Evolutionary conservation across 2,113 vertebrate species (phyloP), one percentile per base, ranked within the genome.

Genomic region (Uropsilus gracilis): DNA sequence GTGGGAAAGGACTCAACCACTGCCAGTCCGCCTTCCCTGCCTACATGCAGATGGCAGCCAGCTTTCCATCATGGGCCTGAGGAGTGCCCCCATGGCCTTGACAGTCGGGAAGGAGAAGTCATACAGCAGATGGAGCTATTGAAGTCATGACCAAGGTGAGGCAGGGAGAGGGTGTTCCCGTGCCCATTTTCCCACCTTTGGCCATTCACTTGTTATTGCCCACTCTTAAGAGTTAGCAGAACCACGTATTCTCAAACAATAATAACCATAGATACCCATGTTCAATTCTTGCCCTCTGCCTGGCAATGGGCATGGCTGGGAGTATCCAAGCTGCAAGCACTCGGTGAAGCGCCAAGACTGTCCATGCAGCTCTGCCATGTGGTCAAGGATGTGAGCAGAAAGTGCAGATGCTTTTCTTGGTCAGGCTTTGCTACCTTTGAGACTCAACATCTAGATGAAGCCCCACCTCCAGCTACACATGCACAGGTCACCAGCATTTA

Each of bases 71-170:
- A 0, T 0, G 30, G n/a, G 63, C 17, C 68, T 4, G 50, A 42
- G n/a, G 9, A 18, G 5, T 0, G 1, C 10, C 34, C 10, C 20
- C 34, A 17, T 69, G 57, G n/a, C 24, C 14, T 2, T 1, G 0
- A 39, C 66, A 44, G 1, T 3, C 0, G 12, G 8, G 72, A 32
- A 59, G n/a, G 8, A 0, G 53, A 17, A 3, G 20, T 64, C n/a
- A 0, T 22, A 9, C 11, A 5, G 0, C 7, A 48, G 46, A 0
- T 2, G 24, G 30, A 17, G 55, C n/a, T 26, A 1, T 2, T 13
- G 8, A 26, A 5, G 30, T 26, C 14, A 3, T 4, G 13, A 37
- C 2, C 46, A 32, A 44, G 14, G 7, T 6, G 32, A 34, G 18
- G n/a, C 30, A 22, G 30, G 6, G 4, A 42, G 20, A 39, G 4